phyloP scores from a whole-genome alignment of 2,113 vertebrate genomes.

The Mastomys natalensis region DNA sequence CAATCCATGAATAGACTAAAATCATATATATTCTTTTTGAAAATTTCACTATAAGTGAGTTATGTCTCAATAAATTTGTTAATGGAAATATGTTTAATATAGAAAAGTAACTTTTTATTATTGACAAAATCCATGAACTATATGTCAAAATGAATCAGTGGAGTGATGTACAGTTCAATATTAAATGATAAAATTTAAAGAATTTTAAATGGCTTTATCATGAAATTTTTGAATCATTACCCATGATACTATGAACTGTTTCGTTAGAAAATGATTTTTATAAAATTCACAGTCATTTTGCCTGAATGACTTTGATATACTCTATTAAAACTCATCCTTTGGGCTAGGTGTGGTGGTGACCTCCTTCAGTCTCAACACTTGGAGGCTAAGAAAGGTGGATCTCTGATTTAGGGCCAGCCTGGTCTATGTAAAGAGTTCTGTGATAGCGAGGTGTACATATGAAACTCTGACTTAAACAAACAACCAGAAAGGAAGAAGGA shows the following conservation, averaged over 20 bases:
- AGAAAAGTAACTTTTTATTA: not conserved
- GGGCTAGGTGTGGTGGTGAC: not conserved
- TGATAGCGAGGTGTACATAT: not conserved
- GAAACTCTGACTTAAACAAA: not conserved
- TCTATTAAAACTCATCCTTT: not conserved
- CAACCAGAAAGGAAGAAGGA: too few relatives aligned
- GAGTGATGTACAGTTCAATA: constrained; percentile 92
- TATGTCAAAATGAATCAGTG: constrained; percentile 87
- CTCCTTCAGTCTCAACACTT: not conserved
- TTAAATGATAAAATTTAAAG: constrained; percentile 92
- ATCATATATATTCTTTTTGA: not conserved
- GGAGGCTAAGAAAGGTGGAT: not conserved
- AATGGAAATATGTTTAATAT: not conserved
- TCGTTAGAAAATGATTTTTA: not conserved
- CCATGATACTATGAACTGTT: constrained; percentile 80
- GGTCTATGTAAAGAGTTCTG: not conserved
- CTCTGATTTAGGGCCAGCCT: not conserved
- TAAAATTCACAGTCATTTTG: not conserved
- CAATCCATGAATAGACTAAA: not conserved
- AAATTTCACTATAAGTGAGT: not conserved
- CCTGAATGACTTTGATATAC: not conserved
- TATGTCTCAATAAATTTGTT: not conserved
- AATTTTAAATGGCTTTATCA: constrained; percentile 91
- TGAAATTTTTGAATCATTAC: constrained; percentile 90
- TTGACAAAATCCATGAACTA: not conserved